Evolutionary conservation across 2,888 invertebrate genomes (phyloP).

Genomic region (Hyles lineata): DNA sequence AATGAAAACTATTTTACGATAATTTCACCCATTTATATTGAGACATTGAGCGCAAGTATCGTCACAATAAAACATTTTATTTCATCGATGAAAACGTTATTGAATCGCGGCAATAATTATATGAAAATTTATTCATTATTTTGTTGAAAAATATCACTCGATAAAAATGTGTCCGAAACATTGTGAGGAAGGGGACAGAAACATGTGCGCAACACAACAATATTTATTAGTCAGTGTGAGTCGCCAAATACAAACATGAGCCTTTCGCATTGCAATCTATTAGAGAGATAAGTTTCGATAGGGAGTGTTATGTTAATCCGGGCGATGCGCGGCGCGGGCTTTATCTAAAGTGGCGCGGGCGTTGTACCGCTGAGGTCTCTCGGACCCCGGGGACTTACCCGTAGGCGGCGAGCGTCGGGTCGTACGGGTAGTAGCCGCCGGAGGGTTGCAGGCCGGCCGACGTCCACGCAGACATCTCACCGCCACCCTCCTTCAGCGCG

Average conservation of each 20-base stretch:
- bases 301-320: constrained; percentile 80
- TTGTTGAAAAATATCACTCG: constrained; percentile 37
- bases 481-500: constrained; percentile 93
- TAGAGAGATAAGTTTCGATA: constrained; percentile 78
- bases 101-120: constrained; percentile 26
- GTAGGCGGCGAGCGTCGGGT: constrained; percentile 96
- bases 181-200: constrained; percentile 45
- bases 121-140: constrained; percentile 31
- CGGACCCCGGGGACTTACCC: constrained; percentile 89
- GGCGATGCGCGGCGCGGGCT: constrained; percentile 69
- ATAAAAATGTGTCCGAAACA: constrained; percentile 24
- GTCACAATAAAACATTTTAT: constrained; percentile 29
- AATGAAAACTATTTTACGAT: constrained; percentile 39
- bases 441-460: constrained; percentile 95
- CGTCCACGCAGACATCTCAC: constrained; percentile 97
- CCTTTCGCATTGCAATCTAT: constrained; percentile 83
- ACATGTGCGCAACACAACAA: constrained; percentile 71
- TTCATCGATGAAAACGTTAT: constrained; percentile 27
- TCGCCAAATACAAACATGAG: constrained; percentile 78
- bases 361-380: constrained; percentile 64
- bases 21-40: constrained; percentile 26
- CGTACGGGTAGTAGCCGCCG: constrained; percentile 96
- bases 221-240: constrained; percentile 71
- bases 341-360: constrained; percentile 79
- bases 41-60: constrained; percentile 26